These are phyloP conservation scores for Odontomyia ornata DNA, from an alignment of 2,888 invertebrate genomes.

Conservation along the genomic window DNA sequence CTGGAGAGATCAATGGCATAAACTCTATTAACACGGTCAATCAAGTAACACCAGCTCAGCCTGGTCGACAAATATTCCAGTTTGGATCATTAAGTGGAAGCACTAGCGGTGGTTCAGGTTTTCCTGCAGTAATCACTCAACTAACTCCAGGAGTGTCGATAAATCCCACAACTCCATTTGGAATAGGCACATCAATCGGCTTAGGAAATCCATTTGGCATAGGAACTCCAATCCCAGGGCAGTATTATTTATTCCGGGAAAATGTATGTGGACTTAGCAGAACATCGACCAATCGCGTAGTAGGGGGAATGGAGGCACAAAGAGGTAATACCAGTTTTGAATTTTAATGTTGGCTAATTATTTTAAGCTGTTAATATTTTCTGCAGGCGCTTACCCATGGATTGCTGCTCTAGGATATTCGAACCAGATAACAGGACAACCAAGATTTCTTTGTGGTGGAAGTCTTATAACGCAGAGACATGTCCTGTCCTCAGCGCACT, in stretches of 20 bases:
- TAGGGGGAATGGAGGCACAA: constrained; percentile 65
- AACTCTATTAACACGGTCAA: not conserved
- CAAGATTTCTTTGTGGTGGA: constrained; percentile 79
- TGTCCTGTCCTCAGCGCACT: constrained; percentile 76
- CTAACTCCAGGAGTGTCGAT: not conserved
- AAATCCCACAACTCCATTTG: not conserved
- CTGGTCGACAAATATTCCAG: constrained; percentile 41
- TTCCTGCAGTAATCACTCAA: not conserved
- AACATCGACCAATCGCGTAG: constrained; percentile 65
- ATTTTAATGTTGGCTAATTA: too few species aligned
- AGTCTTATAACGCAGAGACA: constrained; percentile 74
- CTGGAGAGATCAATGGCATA: not conserved
- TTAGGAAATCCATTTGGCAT: not conserved
- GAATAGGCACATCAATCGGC: not conserved
- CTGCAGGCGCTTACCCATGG: constrained; percentile 84
- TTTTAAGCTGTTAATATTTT: too few species aligned
- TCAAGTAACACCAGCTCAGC: not conserved
- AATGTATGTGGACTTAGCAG: constrained; percentile 67
- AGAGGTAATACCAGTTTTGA: constrained; percentile 53
- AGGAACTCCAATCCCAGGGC: not conserved
- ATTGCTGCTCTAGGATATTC: constrained; percentile 81
- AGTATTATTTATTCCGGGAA: constrained; percentile 42
- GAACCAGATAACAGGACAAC: constrained; percentile 60
- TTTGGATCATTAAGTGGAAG: constrained; percentile 41
- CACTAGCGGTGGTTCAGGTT: not conserved